These are phyloP conservation scores for Carterocephalus palaemon DNA, from an alignment of 2,888 invertebrate genomes.

Conservation along the genomic window DNA sequence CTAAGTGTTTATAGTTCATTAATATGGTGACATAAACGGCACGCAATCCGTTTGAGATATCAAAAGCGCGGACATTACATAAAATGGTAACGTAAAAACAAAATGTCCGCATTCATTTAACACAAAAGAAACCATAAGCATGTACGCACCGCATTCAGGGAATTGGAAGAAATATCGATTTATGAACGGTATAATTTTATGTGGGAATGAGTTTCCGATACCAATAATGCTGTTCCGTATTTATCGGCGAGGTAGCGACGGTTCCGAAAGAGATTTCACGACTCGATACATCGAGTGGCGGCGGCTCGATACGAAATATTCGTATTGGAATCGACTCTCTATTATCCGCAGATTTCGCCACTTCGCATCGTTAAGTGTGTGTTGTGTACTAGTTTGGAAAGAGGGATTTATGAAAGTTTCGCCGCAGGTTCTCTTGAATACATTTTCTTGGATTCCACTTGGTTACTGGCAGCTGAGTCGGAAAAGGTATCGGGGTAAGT, in stretches of 20 bases:
- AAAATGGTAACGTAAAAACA: too few species aligned
- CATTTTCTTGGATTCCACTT: background rate
- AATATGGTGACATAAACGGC: too few species aligned
- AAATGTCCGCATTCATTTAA: too few species aligned
- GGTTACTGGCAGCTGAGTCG: slow-evolving; percentile 1
- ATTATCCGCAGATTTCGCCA: slow-evolving; percentile 34
- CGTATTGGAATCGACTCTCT: slow-evolving; percentile 35
- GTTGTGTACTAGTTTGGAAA: slow-evolving; percentile 23
- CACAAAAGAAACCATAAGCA: too few species aligned
- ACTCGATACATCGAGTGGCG: slow-evolving; percentile 41
- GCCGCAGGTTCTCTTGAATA: slow-evolving; percentile 4
- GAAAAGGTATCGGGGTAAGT: slow-evolving; percentile 16
- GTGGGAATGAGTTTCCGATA: slow-evolving; percentile 38
- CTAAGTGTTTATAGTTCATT: too few species aligned
- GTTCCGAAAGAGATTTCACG: slow-evolving; percentile 45
- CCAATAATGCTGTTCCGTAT: slow-evolving; percentile 39
- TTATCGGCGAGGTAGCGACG: slow-evolving; percentile 36
- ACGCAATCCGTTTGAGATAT: too few species aligned
- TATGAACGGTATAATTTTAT: slow-evolving; percentile 40
- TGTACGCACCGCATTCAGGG: too few species aligned
- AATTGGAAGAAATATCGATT: slow-evolving; percentile 37
- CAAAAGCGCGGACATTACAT: too few species aligned
- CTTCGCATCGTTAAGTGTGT: slow-evolving; percentile 19
- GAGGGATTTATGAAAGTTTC: slow-evolving; percentile 20
- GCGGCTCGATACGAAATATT: slow-evolving; percentile 28